These are phyloP conservation scores for mouse (Mus musculus) DNA, from an alignment of 2,113 vertebrate genomes.

Conservation along the genomic window GRCm39 chr10:109971501-109972000, in stretches of 20 bases:
- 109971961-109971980: background rate
- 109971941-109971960: constrained; percentile 6
- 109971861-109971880: background rate
- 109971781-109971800: constrained; percentile 3
- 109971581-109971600: background rate
- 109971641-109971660: no score
- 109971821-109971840: background rate
- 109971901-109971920: background rate
- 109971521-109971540: background rate
- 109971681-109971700: background rate
- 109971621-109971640: no score
- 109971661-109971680: background rate
- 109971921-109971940: background rate
- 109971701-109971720: constrained; percentile 14
- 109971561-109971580: background rate
- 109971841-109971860: background rate
- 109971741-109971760: background rate
- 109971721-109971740: background rate
- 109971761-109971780: background rate
- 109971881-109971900: background rate
- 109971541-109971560: background rate
- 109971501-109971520: background rate
- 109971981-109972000: no score
- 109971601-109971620: background rate
- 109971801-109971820: background rate